phyloP scores from a whole-genome alignment of 2,113 vertebrate genomes.

The Sardina pilchardus region DNA sequence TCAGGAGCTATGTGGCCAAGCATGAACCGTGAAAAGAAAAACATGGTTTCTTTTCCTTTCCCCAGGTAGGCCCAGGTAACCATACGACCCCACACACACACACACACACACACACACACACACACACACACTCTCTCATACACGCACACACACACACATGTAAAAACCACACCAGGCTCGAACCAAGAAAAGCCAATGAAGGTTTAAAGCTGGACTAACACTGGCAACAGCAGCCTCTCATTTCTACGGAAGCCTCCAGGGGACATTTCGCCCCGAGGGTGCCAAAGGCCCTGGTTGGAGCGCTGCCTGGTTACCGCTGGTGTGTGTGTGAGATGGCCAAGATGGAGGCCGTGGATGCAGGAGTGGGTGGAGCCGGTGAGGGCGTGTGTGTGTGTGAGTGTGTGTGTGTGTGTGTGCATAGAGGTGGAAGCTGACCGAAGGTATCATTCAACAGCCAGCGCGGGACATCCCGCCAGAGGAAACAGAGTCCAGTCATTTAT shows the following conservation, averaged over 20 bases:
- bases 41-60: background rate
- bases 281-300: background rate
- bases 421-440: background rate
- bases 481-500: constrained; percentile 59
- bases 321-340: background rate
- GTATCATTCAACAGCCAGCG: constrained; percentile 47
- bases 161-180: constrained; percentile 3
- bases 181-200: background rate
- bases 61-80: constrained; percentile 2
- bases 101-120: background rate
- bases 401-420: background rate
- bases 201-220: background rate
- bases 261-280: background rate
- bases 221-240: background rate
- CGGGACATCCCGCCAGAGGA: constrained; percentile 47
- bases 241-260: background rate
- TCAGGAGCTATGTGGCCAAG: background rate
- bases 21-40: constrained; percentile 17
- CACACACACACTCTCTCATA: background rate
- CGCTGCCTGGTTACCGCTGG: background rate
- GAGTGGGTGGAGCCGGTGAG: background rate
- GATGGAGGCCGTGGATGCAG: background rate
- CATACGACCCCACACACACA: background rate
- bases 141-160: background rate
- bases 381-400: constrained; percentile 34